Conservation (phyloP, 2,888 invertebrate species). For the Notocelia uddmanniana region DNA sequence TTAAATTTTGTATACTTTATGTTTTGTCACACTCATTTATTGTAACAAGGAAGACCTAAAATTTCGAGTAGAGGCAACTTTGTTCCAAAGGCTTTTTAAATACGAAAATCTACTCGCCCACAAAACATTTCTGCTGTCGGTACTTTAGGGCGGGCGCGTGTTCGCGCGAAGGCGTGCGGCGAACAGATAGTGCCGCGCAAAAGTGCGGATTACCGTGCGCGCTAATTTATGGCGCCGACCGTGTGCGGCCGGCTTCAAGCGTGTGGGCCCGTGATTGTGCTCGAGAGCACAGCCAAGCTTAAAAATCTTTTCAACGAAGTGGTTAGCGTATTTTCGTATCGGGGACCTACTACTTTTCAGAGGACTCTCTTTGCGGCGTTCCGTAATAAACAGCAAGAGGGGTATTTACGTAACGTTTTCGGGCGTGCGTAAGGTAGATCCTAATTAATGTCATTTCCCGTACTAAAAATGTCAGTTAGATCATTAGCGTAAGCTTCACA, state of each 20-base stretch:
- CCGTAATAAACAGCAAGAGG: neutral
- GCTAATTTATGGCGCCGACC: conserved; percentile 70
- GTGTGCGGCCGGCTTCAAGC: conserved; percentile 46
- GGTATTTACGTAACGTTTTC: no score
- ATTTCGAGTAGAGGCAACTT: no score
- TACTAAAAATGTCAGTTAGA: no score
- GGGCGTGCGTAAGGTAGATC: no score
- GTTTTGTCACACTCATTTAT: no score
- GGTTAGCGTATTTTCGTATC: neutral
- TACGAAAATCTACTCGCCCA: neutral
- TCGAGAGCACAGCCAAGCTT: neutral
- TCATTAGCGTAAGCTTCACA: no score
- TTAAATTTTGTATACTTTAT: no score
- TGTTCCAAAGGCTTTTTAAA: no score
- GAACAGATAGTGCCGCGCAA: conserved; percentile 78
- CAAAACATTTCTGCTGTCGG: conserved; percentile 55
- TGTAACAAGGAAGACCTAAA: no score
- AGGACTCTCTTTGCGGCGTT: neutral
- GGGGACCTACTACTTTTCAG: neutral
- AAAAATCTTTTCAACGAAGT: conserved; percentile 5
- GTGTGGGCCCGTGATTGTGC: conserved; percentile 29
- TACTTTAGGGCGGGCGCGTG: conserved; percentile 64
- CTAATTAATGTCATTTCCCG: no score
- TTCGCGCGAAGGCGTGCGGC: conserved; percentile 79
- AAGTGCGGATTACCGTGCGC: conserved; percentile 70